Percentiles rank a stretch among this genome's conserved stretches.
Evolutionary conservation across 1,140 invertebrate species (phyloP).

Genomic region (Phocides pigmalion): DNA sequence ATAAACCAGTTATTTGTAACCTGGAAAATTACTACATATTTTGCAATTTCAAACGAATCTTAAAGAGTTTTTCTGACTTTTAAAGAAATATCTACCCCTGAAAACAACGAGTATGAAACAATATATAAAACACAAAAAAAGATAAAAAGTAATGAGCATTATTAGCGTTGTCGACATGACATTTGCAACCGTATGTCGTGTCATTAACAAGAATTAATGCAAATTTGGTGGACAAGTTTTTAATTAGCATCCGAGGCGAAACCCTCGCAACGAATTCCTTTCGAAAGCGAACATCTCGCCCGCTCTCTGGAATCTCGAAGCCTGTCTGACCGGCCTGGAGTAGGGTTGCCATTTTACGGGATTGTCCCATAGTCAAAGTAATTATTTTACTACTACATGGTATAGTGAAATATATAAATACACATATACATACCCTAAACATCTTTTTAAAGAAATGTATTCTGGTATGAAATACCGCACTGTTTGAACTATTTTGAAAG

Average conservation of each 20-base stretch:
- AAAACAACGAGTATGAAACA: too few species aligned
- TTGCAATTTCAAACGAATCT: too few species aligned
- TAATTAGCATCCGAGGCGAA: constrained; percentile 48
- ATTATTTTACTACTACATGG: neutral
- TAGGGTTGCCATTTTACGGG: constrained; percentile 13
- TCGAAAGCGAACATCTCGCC: constrained; percentile 61
- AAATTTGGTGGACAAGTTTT: constrained; percentile 34
- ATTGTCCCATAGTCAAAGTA: constrained; percentile 1
- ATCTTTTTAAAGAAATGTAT: too few species aligned
- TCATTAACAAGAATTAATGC: constrained; percentile 25
- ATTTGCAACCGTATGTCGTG: constrained; percentile 1
- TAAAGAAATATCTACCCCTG: too few species aligned
- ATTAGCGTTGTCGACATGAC: neutral
- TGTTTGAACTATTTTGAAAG: too few species aligned
- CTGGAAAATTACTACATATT: too few species aligned
- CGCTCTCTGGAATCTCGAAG: constrained; percentile 66
- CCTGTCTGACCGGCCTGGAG: constrained; percentile 65
- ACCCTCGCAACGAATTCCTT: constrained; percentile 50
- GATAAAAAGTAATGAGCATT: neutral
- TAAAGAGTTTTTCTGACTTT: too few species aligned
- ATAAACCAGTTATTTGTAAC: too few species aligned
- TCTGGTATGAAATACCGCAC: too few species aligned
- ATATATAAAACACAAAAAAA: too few species aligned
- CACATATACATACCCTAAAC: too few species aligned
- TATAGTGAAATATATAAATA: too few species aligned